A percentile compares a stretch with the other conserved stretches of the same genome.
phyloP scores from a whole-genome alignment of 2,113 vertebrate species.

The Phycodurus eques region DNA sequence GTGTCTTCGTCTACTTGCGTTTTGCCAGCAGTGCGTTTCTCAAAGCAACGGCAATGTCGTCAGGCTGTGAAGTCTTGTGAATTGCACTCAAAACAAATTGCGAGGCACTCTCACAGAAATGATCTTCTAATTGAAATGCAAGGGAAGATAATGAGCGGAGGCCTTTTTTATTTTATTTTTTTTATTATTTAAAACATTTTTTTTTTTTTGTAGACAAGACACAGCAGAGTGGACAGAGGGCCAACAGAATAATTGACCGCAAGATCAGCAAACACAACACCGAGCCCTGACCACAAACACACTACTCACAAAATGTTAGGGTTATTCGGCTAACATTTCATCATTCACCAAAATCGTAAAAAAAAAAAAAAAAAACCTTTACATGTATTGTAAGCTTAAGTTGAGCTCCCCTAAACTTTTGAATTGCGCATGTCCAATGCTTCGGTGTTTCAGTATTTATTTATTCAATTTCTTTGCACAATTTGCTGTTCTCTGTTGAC shows the following conservation, averaged over 20 bases:
- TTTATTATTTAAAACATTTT: not conserved
- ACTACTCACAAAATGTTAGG: too few species aligned
- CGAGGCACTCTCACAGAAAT: not conserved
- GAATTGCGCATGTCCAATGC: too few species aligned
- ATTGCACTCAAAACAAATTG: not conserved
- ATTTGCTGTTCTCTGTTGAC: too few species aligned
- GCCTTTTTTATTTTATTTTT: too few species aligned
- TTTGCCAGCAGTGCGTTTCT: conserved; percentile 17
- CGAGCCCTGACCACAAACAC: not conserved
- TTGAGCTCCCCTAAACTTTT: too few species aligned
- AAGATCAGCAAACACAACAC: not conserved
- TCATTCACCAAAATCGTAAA: too few species aligned
- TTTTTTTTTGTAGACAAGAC: not conserved
- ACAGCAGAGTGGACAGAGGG: not conserved
- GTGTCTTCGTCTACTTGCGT: conserved; percentile 5
- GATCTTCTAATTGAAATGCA: not conserved
- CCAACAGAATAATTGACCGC: not conserved
- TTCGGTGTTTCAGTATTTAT: too few species aligned
- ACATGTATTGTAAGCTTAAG: too few species aligned
- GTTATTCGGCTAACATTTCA: too few species aligned
- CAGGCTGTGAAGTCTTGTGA: not conserved
- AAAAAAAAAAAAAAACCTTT: too few species aligned
- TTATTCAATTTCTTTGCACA: too few species aligned
- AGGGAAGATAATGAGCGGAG: not conserved
- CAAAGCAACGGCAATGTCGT: not conserved